Evolutionary conservation across 1,140 invertebrate species (phyloP).

Genomic region (Monochamus saltuarius): DNA sequence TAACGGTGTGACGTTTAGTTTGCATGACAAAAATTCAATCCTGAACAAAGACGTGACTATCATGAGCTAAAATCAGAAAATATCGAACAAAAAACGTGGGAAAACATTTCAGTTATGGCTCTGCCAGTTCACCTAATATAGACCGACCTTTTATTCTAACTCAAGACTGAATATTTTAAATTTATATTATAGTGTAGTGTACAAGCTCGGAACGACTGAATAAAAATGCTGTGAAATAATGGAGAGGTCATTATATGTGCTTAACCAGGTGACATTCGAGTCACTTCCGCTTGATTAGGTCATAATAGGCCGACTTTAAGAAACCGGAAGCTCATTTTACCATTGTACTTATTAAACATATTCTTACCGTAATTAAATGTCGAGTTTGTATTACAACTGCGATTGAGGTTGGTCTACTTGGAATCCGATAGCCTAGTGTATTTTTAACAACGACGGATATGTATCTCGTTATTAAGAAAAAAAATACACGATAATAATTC

Average conservation of each 20-base stretch:
- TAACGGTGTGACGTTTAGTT: slow-evolving; percentile 12
- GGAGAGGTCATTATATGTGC: slow-evolving; percentile 35
- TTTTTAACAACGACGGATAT: too few species aligned
- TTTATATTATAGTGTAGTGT: slow-evolving; percentile 16
- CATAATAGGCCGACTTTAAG: slow-evolving; percentile 27
- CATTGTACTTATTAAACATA: too few species aligned
- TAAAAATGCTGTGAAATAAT: slow-evolving; percentile 26
- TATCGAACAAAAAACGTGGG: slow-evolving; percentile 38
- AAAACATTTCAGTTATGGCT: slow-evolving; percentile 23
- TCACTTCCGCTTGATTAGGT: slow-evolving; percentile 36
- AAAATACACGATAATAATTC: too few species aligned
- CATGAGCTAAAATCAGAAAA: slow-evolving; percentile 36
- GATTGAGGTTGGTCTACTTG: too few species aligned
- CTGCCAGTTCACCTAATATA: slow-evolving; percentile 18
- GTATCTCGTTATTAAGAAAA: too few species aligned
- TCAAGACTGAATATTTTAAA: slow-evolving; percentile 17
- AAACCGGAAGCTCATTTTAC: slow-evolving; percentile 23
- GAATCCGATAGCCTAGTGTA: too few species aligned
- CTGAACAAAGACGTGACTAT: slow-evolving; percentile 31
- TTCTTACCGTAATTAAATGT: too few species aligned
- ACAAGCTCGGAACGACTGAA: slow-evolving; percentile 6
- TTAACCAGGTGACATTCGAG: slow-evolving; percentile 37
- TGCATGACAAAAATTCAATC: slow-evolving; percentile 29
- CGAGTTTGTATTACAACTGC: too few species aligned
- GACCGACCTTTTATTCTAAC: slow-evolving; percentile 21